These are phyloP conservation scores for Crotalus viridis DNA, from an alignment of 2,113 vertebrate genomes.

Conservation along the genomic window DNA sequence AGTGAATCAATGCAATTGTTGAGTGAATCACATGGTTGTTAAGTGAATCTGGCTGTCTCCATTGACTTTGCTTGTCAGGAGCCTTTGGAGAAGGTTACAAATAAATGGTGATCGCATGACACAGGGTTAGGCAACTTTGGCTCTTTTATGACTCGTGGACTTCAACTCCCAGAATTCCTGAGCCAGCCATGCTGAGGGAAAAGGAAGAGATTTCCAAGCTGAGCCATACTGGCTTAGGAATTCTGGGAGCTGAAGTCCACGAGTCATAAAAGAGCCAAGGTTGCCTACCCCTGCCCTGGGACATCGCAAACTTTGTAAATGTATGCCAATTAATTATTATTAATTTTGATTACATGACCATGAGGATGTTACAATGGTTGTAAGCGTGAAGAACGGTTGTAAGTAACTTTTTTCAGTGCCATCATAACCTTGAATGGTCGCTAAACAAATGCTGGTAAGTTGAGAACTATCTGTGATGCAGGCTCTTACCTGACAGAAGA, in stretches of 20 bases:
- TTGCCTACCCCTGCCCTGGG: not conserved
- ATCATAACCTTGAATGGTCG: too few relatives aligned
- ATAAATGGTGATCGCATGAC: not conserved
- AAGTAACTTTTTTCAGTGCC: not conserved
- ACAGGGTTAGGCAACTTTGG: too few relatives aligned
- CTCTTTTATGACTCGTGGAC: too few relatives aligned
- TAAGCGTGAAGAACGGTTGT: not conserved
- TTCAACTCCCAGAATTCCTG: too few relatives aligned
- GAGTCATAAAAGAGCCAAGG: too few relatives aligned
- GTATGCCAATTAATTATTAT: not conserved
- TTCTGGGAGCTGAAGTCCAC: too few relatives aligned
- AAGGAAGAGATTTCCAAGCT: too few relatives aligned
- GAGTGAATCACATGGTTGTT: not conserved
- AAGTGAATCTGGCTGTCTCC: not conserved
- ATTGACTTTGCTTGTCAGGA: not conserved
- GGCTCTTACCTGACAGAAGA: slow-evolving; percentile 66
- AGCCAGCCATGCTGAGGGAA: too few relatives aligned
- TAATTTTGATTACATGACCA: not conserved
- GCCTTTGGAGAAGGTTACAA: not conserved
- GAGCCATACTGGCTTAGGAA: too few relatives aligned
- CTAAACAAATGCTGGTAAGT: not conserved
- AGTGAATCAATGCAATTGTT: not conserved
- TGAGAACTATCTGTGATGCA: not conserved
- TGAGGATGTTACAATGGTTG: not conserved
- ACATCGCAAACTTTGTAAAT: not conserved